Conservation (phyloP, 2,113 vertebrate genomes). For the Paramormyrops kingsleyae region DNA sequence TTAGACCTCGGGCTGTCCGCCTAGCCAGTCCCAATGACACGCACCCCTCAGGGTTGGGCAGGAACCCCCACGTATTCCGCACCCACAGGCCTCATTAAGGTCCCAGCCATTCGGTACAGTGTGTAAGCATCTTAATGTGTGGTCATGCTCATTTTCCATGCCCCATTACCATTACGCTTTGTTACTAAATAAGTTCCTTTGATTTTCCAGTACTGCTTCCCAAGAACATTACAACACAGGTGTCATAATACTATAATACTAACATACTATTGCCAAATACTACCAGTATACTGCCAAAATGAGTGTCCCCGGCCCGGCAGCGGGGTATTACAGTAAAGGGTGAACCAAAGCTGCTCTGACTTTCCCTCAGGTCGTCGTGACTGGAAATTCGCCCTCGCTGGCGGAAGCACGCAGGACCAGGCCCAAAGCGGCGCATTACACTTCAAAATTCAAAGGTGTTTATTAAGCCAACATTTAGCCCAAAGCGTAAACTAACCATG, state of each 20-base stretch:
- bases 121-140: background rate
- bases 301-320: background rate
- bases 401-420: too few species aligned
- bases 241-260: background rate
- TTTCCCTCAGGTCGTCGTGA: background rate
- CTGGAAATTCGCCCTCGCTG: background rate
- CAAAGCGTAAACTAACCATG: background rate
- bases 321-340: background rate
- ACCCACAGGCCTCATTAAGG: background rate
- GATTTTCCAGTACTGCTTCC: background rate
- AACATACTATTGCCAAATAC: background rate
- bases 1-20: background rate
- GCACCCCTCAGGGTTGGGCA: background rate
- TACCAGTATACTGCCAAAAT: background rate
- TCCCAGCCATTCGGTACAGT: background rate
- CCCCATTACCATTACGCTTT: background rate
- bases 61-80: background rate
- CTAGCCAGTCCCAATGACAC: background rate
- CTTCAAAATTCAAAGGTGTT: background rate
- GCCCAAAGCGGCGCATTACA: background rate
- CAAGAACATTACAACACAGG: background rate
- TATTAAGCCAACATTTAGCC: conserved; percentile 5
- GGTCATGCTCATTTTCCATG: background rate
- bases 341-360: background rate
- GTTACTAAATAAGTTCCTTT: background rate